These are phyloP conservation scores for Morelia viridis DNA, from an alignment of 2,797 vertebrate genomes.

Conservation along the genomic window DNA sequence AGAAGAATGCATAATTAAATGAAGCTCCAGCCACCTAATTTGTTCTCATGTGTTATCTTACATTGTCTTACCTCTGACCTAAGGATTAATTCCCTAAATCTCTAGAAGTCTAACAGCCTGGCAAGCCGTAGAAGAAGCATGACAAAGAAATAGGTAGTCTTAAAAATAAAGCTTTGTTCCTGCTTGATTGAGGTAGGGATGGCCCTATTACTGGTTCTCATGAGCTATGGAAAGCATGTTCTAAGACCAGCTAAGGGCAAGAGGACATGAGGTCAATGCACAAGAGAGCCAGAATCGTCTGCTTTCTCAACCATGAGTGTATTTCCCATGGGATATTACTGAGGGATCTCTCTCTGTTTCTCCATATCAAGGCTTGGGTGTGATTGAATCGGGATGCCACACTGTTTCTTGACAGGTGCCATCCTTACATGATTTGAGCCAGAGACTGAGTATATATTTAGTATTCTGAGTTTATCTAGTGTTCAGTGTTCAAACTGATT, in stretches of 20 bases:
- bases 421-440: neutral
- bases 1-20: conserved; percentile 25
- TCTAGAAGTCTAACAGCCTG: neutral
- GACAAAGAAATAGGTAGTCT: neutral
- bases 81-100: neutral
- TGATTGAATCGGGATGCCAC: neutral
- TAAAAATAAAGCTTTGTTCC: neutral
- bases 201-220: neutral
- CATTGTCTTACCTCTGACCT: neutral
- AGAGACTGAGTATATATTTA: neutral
- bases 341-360: neutral
- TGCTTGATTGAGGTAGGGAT: neutral
- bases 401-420: neutral
- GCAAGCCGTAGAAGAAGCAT: neutral
- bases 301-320: neutral
- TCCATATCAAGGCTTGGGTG: neutral
- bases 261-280: neutral
- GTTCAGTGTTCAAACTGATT: neutral
- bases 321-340: neutral
- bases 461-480: neutral
- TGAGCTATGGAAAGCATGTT: neutral
- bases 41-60: neutral
- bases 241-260: neutral
- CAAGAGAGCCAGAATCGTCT: neutral
- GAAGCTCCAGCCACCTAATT: neutral